phyloP scores from a whole-genome alignment of 2,888 invertebrate genomes.

The Endotricha flammealis region DNA sequence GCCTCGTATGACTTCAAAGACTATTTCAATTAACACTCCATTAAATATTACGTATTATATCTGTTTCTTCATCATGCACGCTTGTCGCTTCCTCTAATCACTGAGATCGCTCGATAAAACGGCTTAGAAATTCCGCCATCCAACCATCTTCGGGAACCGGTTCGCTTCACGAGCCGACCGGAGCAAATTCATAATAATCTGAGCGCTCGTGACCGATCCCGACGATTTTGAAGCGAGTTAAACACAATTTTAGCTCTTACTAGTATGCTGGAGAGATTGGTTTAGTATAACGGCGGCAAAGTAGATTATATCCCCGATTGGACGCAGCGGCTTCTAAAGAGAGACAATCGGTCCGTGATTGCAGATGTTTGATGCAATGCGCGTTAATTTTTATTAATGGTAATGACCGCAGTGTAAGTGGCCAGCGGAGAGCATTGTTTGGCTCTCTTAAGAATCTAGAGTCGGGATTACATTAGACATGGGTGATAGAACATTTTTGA shows the following conservation, averaged over 20 bases:
- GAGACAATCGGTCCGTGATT: conserved; percentile 45
- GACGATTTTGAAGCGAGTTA: conserved; percentile 21
- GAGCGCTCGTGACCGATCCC: conserved; percentile 38
- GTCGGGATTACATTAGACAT: no score
- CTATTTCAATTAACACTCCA: conserved; percentile 1
- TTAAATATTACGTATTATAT: conserved; percentile 7
- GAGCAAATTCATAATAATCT: conserved; percentile 61
- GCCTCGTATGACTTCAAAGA: no score
- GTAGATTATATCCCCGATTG: conserved; percentile 27
- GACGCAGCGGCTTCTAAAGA: conserved; percentile 36
- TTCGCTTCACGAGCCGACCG: conserved; percentile 30
- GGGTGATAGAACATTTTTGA: no score
- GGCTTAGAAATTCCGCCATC: conserved; percentile 14
- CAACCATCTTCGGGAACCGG: conserved; percentile 22
- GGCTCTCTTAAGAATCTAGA: no score
- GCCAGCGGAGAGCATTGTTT: background rate
- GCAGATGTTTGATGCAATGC: conserved; percentile 38
- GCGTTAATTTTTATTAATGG: conserved; percentile 32
- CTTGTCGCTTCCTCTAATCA: conserved; percentile 14
- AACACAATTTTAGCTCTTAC: conserved; percentile 10
- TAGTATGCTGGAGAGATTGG: conserved; percentile 1
- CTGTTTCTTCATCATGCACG: conserved; percentile 6
- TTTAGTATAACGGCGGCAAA: background rate
- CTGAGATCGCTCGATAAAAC: conserved; percentile 14
- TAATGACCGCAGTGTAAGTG: conserved; percentile 2